Conservation (phyloP, 2,797 vertebrate genomes). For the Chaetodon trifasciatus region DNA sequence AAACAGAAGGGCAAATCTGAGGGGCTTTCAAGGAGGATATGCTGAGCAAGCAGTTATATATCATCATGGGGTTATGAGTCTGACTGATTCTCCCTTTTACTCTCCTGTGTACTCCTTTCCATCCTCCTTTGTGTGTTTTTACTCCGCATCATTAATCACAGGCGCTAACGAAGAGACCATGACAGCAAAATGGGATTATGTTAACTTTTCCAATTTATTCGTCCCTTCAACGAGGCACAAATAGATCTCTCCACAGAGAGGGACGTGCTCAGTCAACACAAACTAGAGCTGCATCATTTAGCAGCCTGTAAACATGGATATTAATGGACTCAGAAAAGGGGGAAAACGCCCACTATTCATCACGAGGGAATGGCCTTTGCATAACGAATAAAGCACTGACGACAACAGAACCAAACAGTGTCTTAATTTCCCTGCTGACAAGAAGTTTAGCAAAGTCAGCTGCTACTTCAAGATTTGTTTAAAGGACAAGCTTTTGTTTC, state of each 20-base stretch:
- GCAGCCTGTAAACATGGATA: slow-evolving; percentile 55
- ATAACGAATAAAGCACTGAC: slow-evolving; percentile 36
- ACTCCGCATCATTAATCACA: slow-evolving; percentile 50
- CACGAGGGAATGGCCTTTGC: slow-evolving; percentile 29
- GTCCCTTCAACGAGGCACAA: slow-evolving; percentile 28
- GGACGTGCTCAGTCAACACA: slow-evolving; percentile 37
- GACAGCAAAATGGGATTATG: slow-evolving; percentile 37
- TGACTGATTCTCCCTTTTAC: background rate
- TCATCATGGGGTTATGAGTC: background rate
- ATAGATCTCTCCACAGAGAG: slow-evolving; percentile 37
- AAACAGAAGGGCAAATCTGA: slow-evolving; percentile 53
- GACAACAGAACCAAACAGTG: slow-evolving; percentile 34
- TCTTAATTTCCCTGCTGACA: slow-evolving; percentile 52
- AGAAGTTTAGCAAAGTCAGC: slow-evolving; percentile 48
- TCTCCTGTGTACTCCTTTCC: slow-evolving; percentile 1
- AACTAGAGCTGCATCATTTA: slow-evolving; percentile 53
- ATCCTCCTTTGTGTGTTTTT: slow-evolving; percentile 20
- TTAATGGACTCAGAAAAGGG: slow-evolving; percentile 58
- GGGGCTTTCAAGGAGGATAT: slow-evolving; percentile 22
- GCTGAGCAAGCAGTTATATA: slow-evolving; percentile 37
- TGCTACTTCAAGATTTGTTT: slow-evolving; percentile 32
- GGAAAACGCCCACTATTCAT: slow-evolving; percentile 48
- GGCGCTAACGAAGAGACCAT: slow-evolving; percentile 36
- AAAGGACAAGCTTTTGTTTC: slow-evolving; percentile 27
- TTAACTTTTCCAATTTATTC: slow-evolving; percentile 48